Evolutionary conservation across 2,113 vertebrate species (phyloP), one percentile per base, ranked within the genome.

Genomic region (Hystrix brachyura): DNA sequence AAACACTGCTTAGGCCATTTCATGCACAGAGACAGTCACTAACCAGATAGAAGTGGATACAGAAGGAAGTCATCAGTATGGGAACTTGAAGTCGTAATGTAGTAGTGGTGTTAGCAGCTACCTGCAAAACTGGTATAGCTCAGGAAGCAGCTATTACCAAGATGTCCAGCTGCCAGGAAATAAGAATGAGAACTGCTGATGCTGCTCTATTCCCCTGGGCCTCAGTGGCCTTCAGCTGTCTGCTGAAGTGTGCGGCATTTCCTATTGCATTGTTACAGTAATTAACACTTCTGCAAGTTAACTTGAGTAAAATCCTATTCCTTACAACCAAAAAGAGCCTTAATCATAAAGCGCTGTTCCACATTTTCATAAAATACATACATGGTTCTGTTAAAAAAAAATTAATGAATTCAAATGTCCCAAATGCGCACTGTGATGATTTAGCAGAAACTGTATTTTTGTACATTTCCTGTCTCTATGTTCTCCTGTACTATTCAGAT

Each of bases 331-430:
- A 60, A 90, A 71, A 92, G 0, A 88, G 23, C 21, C 53, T 96
- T 94, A 86, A 80, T 72, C 76, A 87, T 21, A 88, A 80, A 86
- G 53, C 25, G 80, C 7, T 93, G 8, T 25, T 83, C 13, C 25
- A 46, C 65, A 27, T 87, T 95, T 92, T 95, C 76, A 91, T 60
- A 96, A 90, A 96, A 94, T 21, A 94, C 23, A 96, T 18, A 86
- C 3, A 90, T 21, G 94, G 90, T 79, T 85, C 38, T 87, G 11
- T 74, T 57, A 19, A 34, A 87, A 92, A 91, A 60, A 55, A 43
- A 25, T 11, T 64, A 93, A 85, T 94, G 72, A 6, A 25, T 9
- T 96, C 53, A 88, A 80, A 81, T 64, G 18, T 82, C 90, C 90
- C 59, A 90, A 93, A 62, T 67, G 29, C 78, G 27, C 34, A 48